These are phyloP conservation scores for Ochotona curzoniae DNA, from an alignment of 2,113 vertebrate species.

Conservation along the genomic window DNA sequence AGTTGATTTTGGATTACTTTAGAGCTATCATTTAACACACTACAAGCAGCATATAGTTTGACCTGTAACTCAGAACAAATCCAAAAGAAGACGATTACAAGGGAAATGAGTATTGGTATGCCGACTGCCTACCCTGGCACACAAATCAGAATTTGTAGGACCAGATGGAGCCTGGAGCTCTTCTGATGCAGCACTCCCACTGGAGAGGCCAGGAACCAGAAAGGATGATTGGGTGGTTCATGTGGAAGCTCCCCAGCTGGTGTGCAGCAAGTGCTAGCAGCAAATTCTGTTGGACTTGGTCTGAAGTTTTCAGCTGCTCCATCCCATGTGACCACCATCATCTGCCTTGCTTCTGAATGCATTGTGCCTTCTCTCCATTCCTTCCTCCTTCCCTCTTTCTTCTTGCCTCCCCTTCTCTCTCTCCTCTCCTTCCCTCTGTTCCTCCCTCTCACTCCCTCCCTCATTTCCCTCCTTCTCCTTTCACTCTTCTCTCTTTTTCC, in stretches of 20 bases:
- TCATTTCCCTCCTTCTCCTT: neutral
- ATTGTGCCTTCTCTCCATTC: neutral
- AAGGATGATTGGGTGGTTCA: neutral
- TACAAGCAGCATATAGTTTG: neutral
- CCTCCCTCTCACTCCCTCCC: neutral
- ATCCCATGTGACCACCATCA: neutral
- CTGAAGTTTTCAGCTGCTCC: neutral
- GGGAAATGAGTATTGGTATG: neutral
- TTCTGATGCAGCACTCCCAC: neutral
- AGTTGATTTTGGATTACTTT: slow-evolving; percentile 32
- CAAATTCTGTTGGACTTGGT: neutral
- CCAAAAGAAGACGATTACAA: neutral
- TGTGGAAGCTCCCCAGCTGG: neutral
- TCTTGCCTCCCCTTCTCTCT: neutral
- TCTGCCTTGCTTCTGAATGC: neutral
- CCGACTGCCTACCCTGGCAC: neutral
- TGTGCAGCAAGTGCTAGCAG: neutral
- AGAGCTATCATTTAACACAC: neutral
- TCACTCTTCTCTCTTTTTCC: no score
- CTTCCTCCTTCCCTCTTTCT: neutral
- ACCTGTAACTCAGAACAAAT: slow-evolving; percentile 5
- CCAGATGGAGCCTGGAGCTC: neutral
- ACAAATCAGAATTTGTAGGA: neutral
- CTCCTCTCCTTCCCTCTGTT: neutral
- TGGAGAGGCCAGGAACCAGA: neutral